Evolutionary conservation across 2,113 vertebrate species (phyloP).

Genomic region (Mustela lutreola): DNA sequence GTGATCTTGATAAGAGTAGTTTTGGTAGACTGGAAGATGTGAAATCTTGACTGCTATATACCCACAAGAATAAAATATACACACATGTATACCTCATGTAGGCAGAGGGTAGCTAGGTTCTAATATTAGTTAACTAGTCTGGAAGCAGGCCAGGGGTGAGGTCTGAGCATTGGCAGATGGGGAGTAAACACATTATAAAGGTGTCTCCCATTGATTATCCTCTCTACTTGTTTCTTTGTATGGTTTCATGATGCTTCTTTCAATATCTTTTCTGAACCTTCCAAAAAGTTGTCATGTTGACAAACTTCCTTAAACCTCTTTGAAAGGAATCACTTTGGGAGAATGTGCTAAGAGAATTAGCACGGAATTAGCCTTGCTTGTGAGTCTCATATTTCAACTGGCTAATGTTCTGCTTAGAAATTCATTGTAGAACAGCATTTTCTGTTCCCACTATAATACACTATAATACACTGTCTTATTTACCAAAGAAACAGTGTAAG

Average conservation of each 20-base stretch:
- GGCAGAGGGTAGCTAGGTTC: neutral
- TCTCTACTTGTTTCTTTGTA: neutral
- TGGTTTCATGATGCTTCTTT: slow-evolving; percentile 20
- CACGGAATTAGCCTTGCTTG: slow-evolving; percentile 9
- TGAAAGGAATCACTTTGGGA: slow-evolving; percentile 49
- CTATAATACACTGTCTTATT: neutral
- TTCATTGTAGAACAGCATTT: slow-evolving; percentile 29
- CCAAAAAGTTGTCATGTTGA: slow-evolving; percentile 37
- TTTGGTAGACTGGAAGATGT: neutral
- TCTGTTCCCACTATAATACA: neutral
- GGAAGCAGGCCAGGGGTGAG: neutral
- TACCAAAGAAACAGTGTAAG: slow-evolving; percentile 8
- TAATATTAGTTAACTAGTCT: neutral
- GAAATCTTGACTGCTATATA: neutral
- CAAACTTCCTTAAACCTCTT: slow-evolving; percentile 48
- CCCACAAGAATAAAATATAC: neutral
- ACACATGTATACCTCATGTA: neutral
- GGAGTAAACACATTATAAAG: neutral
- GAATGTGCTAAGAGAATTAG: neutral
- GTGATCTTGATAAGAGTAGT: slow-evolving; percentile 3
- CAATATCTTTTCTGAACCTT: slow-evolving; percentile 45
- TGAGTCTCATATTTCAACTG: slow-evolving; percentile 52
- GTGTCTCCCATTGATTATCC: neutral
- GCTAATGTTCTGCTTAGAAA: neutral
- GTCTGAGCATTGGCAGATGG: neutral